These are phyloP conservation scores for Heliconius eleuchia DNA, from an alignment of 1,140 invertebrate species.

Conservation along the genomic window DNA sequence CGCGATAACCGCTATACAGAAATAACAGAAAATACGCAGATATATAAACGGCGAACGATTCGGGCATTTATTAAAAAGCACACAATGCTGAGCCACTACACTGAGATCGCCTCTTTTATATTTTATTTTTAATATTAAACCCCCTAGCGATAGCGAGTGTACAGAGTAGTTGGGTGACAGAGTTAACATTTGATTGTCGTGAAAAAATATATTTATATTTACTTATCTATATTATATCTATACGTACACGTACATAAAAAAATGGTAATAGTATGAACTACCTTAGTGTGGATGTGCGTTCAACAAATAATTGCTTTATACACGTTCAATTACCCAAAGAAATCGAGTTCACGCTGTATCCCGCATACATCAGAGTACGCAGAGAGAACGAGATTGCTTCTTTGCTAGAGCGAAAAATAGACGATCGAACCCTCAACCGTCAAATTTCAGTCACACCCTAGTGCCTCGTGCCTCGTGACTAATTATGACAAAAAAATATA, in stretches of 20 bases:
- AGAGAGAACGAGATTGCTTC: no score
- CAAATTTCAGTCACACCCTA: no score
- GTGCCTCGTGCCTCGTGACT: no score
- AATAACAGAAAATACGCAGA: slow-evolving; percentile 58
- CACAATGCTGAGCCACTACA: slow-evolving; percentile 74
- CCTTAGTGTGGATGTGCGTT: no score
- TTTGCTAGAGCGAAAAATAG: no score
- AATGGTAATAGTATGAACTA: not conserved
- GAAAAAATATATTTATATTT: not conserved
- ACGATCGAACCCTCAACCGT: no score
- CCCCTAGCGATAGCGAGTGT: slow-evolving; percentile 55
- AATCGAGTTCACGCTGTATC: no score
- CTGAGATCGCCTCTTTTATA: slow-evolving; percentile 64
- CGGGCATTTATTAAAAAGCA: slow-evolving; percentile 76
- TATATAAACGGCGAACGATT: slow-evolving; percentile 57
- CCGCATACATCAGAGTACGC: no score
- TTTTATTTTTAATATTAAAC: slow-evolving; percentile 80
- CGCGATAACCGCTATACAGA: slow-evolving; percentile 15
- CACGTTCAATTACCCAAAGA: no score
- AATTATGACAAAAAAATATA: no score
- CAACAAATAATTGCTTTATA: no score
- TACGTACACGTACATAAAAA: not conserved
- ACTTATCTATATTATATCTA: not conserved
- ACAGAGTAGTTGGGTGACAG: slow-evolving; percentile 49
- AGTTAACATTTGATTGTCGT: slow-evolving; percentile 13